phyloP scores from a whole-genome alignment of 1,140 invertebrate genomes.

The Magallana ariakensis region DNA sequence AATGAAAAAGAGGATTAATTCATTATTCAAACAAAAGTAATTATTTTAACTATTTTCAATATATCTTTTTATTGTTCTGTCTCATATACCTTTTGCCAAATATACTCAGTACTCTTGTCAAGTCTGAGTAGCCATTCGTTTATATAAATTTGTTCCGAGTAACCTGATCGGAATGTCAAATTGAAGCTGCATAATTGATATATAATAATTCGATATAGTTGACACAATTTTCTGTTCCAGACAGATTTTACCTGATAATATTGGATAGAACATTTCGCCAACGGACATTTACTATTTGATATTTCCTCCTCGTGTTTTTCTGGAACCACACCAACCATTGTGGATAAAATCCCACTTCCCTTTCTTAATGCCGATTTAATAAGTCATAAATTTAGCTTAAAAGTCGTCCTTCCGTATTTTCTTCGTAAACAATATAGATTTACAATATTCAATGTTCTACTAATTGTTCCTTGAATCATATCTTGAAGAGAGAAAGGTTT shows the following conservation, averaged over 20 bases:
- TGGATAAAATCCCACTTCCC: neutral
- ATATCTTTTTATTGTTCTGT: too few relatives aligned
- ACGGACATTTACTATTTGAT: neutral
- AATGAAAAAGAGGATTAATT: too few relatives aligned
- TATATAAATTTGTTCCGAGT: too few relatives aligned
- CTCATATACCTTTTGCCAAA: too few relatives aligned
- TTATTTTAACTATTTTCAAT: too few relatives aligned
- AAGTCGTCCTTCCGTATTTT: neutral
- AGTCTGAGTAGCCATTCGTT: too few relatives aligned
- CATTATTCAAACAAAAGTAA: too few relatives aligned
- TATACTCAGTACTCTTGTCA: too few relatives aligned
- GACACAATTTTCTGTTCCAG: neutral
- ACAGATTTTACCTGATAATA: neutral
- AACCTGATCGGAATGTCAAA: too few relatives aligned
- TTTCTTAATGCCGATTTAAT: neutral
- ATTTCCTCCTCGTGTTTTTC: neutral
- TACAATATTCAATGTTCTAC: neutral
- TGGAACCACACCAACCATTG: neutral
- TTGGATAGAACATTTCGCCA: neutral
- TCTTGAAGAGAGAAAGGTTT: neutral
- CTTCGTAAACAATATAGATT: neutral
- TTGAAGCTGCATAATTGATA: too few relatives aligned
- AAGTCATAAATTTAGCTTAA: neutral
- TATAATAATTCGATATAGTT: neutral
- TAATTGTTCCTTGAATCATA: neutral